These are phyloP conservation scores for Subacronicta megacephala DNA, from an alignment of 2,888 invertebrate species.

Conservation along the genomic window DNA sequence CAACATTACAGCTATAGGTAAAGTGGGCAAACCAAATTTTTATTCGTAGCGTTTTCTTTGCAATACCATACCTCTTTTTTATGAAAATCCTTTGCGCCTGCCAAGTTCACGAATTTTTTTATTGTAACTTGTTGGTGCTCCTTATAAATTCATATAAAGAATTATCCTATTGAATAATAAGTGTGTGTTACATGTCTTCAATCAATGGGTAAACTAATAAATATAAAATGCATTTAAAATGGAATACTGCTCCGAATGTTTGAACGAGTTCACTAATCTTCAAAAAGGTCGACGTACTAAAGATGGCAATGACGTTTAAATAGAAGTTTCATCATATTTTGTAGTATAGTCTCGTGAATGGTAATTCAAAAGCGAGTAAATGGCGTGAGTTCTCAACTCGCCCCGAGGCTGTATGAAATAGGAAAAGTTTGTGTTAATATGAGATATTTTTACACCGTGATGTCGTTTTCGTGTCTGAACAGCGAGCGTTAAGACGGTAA, in stretches of 20 bases:
- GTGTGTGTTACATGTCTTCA: too few species aligned
- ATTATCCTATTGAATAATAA: too few species aligned
- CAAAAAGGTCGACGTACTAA: slow-evolving; percentile 28
- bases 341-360: slow-evolving; percentile 60
- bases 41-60: too few species aligned
- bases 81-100: too few species aligned
- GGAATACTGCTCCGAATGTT: neutral
- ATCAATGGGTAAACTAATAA: too few species aligned
- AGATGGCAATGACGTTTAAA: slow-evolving; percentile 61
- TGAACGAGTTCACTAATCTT: slow-evolving; percentile 24
- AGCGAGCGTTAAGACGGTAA: slow-evolving; percentile 21
- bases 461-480: slow-evolving; percentile 51
- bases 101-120: too few species aligned
- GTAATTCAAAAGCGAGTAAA: slow-evolving; percentile 63
- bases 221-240: too few species aligned
- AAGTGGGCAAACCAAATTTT: too few species aligned
- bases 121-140: too few species aligned
- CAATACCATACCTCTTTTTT: too few species aligned
- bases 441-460: slow-evolving; percentile 63
- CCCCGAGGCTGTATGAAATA: slow-evolving; percentile 67
- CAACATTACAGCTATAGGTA: too few species aligned
- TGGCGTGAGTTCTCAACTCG: slow-evolving; percentile 61
- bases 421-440: slow-evolving; percentile 71
- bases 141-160: too few species aligned
- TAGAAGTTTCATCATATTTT: slow-evolving; percentile 64